Percentiles rank a stretch among this genome's conserved stretches.
phyloP scores from a whole-genome alignment of 23 tunicate genomes.

The Ascidia mentula region DNA sequence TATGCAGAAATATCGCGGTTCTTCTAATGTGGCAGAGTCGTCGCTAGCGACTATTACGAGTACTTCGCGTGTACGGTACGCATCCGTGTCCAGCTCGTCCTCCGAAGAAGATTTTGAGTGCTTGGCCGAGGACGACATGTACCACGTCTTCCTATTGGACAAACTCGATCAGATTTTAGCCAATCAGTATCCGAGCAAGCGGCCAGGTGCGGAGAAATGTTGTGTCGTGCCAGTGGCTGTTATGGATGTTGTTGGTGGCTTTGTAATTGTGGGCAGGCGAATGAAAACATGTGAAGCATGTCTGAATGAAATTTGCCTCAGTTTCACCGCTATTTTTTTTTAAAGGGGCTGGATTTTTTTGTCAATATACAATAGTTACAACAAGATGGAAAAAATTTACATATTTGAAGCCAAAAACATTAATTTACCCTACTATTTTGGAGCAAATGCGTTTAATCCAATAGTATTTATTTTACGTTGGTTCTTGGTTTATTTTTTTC shows the following conservation, averaged over 20 bases:
- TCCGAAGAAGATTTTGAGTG: constrained; percentile 84
- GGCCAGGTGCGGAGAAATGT: constrained; percentile 26
- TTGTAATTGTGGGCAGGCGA: not conserved
- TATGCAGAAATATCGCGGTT: constrained; percentile 37
- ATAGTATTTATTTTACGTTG: not conserved
- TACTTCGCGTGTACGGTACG: not conserved
- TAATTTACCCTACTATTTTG: too few species aligned
- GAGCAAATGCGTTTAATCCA: not conserved
- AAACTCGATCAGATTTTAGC: constrained; percentile 83
- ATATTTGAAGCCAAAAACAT: too few species aligned
- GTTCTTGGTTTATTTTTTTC: not conserved
- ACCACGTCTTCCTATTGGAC: constrained; percentile 77
- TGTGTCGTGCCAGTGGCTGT: not conserved
- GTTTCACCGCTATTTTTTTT: not conserved
- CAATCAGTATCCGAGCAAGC: constrained; percentile 49
- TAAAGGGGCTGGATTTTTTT: not conserved
- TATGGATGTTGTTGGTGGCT: not conserved
- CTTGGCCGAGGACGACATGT: constrained; percentile 87
- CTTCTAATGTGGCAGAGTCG: not conserved
- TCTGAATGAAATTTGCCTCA: not conserved
- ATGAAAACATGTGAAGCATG: not conserved
- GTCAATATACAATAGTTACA: too few species aligned
- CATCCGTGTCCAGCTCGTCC: constrained; percentile 39
- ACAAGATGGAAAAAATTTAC: too few species aligned
- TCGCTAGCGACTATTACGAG: not conserved